Percentiles rank a stretch among this genome's conserved stretches.
Conservation (phyloP, 2,113 vertebrate genomes). For the Progne subis region DNA sequence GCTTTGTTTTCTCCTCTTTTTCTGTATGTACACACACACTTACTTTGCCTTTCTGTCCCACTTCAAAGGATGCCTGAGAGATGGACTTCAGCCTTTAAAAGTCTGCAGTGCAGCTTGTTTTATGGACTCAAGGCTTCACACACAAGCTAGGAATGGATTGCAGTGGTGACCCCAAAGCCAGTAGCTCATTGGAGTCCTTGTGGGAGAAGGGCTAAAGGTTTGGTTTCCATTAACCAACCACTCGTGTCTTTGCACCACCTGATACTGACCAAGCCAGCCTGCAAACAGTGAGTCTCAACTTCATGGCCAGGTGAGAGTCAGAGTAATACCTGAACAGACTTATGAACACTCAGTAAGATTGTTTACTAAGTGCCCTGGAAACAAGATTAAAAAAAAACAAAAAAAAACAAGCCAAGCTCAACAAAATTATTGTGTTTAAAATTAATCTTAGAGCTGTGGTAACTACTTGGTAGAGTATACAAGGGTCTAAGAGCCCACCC, state of each 20-base stretch:
- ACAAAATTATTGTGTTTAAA: neutral
- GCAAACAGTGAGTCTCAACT: neutral
- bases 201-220: neutral
- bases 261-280: neutral
- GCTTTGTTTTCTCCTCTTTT: neutral
- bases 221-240: neutral
- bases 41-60: neutral
- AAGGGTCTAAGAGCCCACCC: neutral
- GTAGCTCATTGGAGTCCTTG: neutral
- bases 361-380: neutral
- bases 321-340: neutral
- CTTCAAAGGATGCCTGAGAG: neutral
- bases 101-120: neutral
- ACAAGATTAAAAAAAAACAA: neutral
- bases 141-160: neutral
- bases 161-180: neutral
- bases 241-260: neutral
- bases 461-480: neutral
- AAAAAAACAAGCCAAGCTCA: neutral
- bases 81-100: neutral
- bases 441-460: neutral
- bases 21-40: neutral
- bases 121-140: neutral
- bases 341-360: neutral
- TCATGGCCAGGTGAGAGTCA: neutral